Evolutionary conservation across 2,888 invertebrate species (phyloP).

Genomic region (Cyaniris semiargus): DNA sequence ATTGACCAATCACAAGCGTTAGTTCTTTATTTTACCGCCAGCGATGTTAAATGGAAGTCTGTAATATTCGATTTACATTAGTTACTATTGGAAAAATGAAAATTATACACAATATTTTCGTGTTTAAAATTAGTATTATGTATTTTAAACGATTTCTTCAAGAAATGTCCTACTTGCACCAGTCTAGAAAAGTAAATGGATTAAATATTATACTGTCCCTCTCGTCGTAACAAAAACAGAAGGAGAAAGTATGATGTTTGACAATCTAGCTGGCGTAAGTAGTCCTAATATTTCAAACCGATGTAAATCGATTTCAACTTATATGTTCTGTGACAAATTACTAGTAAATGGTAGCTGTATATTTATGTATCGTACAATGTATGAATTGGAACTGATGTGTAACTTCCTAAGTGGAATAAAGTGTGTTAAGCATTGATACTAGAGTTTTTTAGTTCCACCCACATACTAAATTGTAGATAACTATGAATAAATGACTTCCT

Average conservation of each 20-base stretch:
- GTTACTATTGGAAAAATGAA: background rate
- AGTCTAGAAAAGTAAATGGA: background rate
- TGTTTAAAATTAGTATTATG: background rate
- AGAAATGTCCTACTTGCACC: background rate
- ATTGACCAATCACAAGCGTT: background rate
- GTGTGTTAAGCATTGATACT: conserved; percentile 58
- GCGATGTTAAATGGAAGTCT: background rate
- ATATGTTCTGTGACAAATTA: conserved; percentile 24
- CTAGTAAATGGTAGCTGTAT: conserved; percentile 29
- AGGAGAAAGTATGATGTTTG: background rate
- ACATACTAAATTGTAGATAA: background rate
- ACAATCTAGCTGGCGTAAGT: too few species aligned
- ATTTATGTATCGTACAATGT: conserved; percentile 31
- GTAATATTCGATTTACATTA: background rate
- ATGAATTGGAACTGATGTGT: conserved; percentile 47
- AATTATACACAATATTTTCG: too few species aligned
- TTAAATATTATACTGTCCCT: background rate
- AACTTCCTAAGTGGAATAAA: conserved; percentile 58
- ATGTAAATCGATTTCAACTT: conserved; percentile 23
- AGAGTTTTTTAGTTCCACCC: conserved; percentile 39
- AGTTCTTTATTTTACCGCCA: background rate
- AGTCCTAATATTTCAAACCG: background rate
- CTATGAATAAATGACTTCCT: background rate
- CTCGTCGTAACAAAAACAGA: too few species aligned
- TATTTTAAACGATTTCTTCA: background rate